Base-by-base conservation (phyloP, 2,888 invertebrate genomes). In the Cactoblastis cactorum region DNA sequence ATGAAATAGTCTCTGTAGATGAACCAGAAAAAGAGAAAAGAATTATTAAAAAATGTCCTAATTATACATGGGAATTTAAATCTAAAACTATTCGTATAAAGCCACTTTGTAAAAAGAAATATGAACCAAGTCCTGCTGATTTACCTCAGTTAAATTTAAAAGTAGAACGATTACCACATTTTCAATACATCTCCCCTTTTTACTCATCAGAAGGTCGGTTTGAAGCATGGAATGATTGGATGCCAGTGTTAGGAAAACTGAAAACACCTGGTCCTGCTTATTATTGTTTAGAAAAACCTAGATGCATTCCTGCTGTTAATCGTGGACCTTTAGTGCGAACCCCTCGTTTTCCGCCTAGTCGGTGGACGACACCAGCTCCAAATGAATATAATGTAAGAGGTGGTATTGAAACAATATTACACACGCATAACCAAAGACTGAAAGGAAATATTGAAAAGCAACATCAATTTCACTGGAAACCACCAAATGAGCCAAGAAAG, bases 241-340 rank as follows among this genome's bases (percentile, higher is more conserved):
- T 82, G 53, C 71, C 82, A 6, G 68, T 84, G 15, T 59, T 67
- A 49, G 75, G 68, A 1, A 62, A 54, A 35, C 38, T 61, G 1
- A 58, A 62, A 49, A 80, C 81, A 4, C 83, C 84, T 38, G 86
- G 83, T 0, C 85, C 86, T 11, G 71, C 74, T 48, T 68, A 71
- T 56, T 84, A 82, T 52, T 57, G 63, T 48, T 46, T 60, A 45
- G 71, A 78, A 47, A 76, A 69, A 46, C 65, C 72, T 12, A 70
- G 59, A 59, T 79, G 78, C 54, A 46, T 55, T 8, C 74, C 82
- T 22, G 80, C 84, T 12, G 77, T 82, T 18, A 52, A 52, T n/a
- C 58, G 50, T 24, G 87, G 86, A 5, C 84, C 87, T 8, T 49
- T 83, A 28, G 58, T 33, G 50, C 72, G 81, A 49, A 53, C 72